phyloP scores from a whole-genome alignment of 2,113 vertebrate genomes.

The Microcebus jonahi region DNA sequence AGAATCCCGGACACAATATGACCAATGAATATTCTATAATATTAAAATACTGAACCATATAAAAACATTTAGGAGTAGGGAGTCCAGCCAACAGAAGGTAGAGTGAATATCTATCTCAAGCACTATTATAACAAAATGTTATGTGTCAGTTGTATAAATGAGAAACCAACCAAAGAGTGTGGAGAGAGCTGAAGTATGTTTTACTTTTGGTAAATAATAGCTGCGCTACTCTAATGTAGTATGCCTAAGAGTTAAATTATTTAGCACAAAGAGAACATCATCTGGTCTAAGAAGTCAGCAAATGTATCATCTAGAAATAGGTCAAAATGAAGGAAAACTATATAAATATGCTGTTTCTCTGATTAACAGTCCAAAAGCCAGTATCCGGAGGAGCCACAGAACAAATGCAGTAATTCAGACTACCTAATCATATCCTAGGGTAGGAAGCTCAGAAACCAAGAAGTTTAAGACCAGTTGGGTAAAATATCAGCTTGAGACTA shows the following conservation, averaged over 20 bases:
- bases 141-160: background rate
- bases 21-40: background rate
- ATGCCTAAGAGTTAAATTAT: background rate
- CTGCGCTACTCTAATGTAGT: background rate
- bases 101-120: background rate
- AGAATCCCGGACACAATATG: background rate
- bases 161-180: background rate
- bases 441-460: background rate
- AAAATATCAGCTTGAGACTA: slow-evolving; percentile 15
- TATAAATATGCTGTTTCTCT: background rate
- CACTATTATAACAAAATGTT: background rate
- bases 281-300: background rate
- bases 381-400: background rate
- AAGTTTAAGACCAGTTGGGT: background rate
- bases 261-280: slow-evolving; percentile 20
- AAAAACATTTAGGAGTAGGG: background rate
- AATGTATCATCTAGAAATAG: background rate
- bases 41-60: slow-evolving; percentile 42
- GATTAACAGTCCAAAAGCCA: slow-evolving; percentile 17
- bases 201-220: slow-evolving; percentile 19
- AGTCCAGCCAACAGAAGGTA: background rate
- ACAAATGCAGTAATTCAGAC: background rate
- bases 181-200: background rate
- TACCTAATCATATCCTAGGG: background rate
- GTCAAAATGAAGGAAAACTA: slow-evolving; percentile 28